Evolutionary conservation across 2,888 invertebrate genomes (phyloP).

Genomic region (Auanema sp.): DNA sequence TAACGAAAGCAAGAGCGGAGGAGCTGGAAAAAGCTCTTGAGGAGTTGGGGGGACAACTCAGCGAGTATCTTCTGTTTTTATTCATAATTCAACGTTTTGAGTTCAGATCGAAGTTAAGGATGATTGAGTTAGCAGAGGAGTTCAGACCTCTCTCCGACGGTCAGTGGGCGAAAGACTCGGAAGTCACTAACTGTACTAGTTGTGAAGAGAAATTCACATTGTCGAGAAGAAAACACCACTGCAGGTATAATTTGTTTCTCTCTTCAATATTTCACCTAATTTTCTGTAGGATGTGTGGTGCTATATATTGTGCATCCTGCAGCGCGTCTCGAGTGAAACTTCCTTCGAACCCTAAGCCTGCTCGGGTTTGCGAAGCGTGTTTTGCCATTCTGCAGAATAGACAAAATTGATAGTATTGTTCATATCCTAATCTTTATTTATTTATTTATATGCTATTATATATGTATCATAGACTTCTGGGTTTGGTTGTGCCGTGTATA

Average conservation of each 20-base stretch:
- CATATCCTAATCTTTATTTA: too few relatives aligned
- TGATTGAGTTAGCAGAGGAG: slow-evolving; percentile 51
- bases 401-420: neutral
- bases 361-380: slow-evolving; percentile 44
- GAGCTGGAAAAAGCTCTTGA: slow-evolving; percentile 44
- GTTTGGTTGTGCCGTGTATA: too few relatives aligned
- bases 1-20: slow-evolving; percentile 24
- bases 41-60: slow-evolving; percentile 47
- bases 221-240: slow-evolving; percentile 49
- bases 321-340: slow-evolving; percentile 44
- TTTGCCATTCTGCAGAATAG: slow-evolving; percentile 10
- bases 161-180: slow-evolving; percentile 48
- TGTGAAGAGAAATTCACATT: slow-evolving; percentile 43
- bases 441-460: too few relatives aligned
- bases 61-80: slow-evolving; percentile 17
- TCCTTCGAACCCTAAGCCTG: slow-evolving; percentile 41
- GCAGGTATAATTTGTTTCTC: slow-evolving; percentile 35
- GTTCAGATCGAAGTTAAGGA: slow-evolving; percentile 46
- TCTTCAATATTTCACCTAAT: neutral
- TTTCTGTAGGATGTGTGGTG: slow-evolving; percentile 41
- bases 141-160: slow-evolving; percentile 37
- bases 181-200: slow-evolving; percentile 33
- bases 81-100: neutral
- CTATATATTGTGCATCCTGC: slow-evolving; percentile 47
- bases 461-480: too few relatives aligned